Evolutionary conservation across 2,888 invertebrate genomes (phyloP), one percentile per base, ranked within the genome.

Genomic region (Drosophila pseudotakahashii): DNA sequence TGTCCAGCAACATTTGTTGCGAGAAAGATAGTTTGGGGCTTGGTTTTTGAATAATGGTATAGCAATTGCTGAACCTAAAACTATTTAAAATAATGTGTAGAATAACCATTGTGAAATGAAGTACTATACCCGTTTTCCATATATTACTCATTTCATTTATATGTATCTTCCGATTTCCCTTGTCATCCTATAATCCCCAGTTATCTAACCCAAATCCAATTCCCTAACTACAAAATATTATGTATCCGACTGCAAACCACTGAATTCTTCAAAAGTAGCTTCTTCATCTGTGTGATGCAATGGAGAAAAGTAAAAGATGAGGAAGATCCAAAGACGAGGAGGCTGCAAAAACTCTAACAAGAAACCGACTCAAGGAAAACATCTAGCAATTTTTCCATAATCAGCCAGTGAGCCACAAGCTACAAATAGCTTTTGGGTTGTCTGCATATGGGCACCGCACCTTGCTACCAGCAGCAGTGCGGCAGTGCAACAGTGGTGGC

Each of bases 321-420:
- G 44, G 39, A 58, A 30, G 30, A 53, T 39, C 66, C 39, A 23
- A 55, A 50, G 51, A 36, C 45, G 66, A 11, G 66, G 66, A 11
- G 68, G 34, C 41, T 14, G 45, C 7, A 58, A 32, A 50, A 66
- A 45, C 59, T 57, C 60, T 34, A 68, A 79, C 75, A 77, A 76
- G 62, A 53, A 63, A 67, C 53, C 52, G 78, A 68, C 80, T 80
- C 80, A 77, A 79, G 80, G 85, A 84, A 84, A 84, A 88, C 76
- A 88, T 79, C 79, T 77, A 73, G 81, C 79, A 73, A 82, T 89
- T 89, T 89, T 79, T 74, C 84, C 89, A 84, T 89, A 84, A 88
- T 77, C 81, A 86, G 88, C 62, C 77, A 82, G 71, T 75, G 75
- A 78, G 85, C 89, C 83, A 80, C 89, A 88, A 81, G 85, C 89